These are phyloP conservation scores for Agonopterix arenella DNA, from an alignment of 2,888 invertebrate genomes.

Conservation along the genomic window DNA sequence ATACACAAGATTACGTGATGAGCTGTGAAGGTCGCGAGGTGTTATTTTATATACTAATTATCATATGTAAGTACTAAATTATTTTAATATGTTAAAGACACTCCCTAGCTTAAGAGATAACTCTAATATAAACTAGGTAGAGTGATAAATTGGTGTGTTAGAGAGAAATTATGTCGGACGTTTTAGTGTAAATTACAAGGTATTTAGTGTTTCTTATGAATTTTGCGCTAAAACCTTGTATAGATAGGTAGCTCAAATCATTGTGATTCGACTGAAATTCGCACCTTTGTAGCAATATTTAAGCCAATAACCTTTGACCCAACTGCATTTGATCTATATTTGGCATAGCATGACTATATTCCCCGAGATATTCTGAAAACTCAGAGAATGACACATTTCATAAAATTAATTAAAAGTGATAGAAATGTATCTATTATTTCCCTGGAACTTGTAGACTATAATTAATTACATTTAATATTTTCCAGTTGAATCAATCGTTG, in stretches of 20 bases:
- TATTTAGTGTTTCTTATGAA: slow-evolving; percentile 31
- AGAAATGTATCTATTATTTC: too few species aligned
- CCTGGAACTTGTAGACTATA: too few species aligned
- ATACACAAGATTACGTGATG: slow-evolving; percentile 42
- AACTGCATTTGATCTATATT: too few species aligned
- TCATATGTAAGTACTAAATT: slow-evolving; percentile 71
- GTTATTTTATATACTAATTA: slow-evolving; percentile 57
- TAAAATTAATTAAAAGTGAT: too few species aligned
- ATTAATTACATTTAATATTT: too few species aligned
- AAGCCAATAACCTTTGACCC: too few species aligned
- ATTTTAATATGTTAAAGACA: slow-evolving; percentile 70
- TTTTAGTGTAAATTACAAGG: slow-evolving; percentile 28
- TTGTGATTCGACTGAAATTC: too few species aligned
- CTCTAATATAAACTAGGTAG: slow-evolving; percentile 42
- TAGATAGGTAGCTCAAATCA: background rate
- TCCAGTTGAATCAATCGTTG: too few species aligned
- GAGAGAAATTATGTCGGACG: slow-evolving; percentile 40
- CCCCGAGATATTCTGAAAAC: too few species aligned
- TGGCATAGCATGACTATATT: too few species aligned
- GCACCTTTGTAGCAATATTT: too few species aligned
- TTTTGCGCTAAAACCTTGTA: slow-evolving; percentile 38
- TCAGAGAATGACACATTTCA: too few species aligned
- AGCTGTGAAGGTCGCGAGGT: slow-evolving; percentile 63
- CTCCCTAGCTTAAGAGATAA: slow-evolving; percentile 59
- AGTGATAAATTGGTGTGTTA: slow-evolving; percentile 54